Base-by-base conservation (phyloP, 2,888 invertebrate genomes). In the Parnassius smintheus region DNA sequence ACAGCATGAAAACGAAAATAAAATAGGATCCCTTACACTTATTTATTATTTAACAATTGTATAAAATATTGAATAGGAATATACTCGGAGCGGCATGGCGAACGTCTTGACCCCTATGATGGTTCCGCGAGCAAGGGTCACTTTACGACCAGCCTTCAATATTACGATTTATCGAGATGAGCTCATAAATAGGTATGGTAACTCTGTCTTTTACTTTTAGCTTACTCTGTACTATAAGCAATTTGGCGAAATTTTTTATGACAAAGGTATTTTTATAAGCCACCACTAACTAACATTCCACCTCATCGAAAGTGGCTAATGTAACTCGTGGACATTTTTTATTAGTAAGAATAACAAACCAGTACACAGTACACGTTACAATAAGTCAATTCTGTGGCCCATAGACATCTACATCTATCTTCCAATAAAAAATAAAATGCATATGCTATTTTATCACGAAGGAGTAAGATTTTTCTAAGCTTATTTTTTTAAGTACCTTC, bases 1-100 rank as follows among this genome's bases (percentile, higher is more conserved):
- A 2, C 44, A 13, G 54, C 18, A 18, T 10, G 1, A 13, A 73
- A 75, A 79, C 78, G 82, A 80, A 81, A 77, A 81, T 78, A 81
- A 82, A 81, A 80, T 72, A 79, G 69, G 65, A 68, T 70, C 68
- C 66, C 65, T 70, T 68, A 64, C 69, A 65, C 72, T 75, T 71
- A 85, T 86, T 81, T 89, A 90, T 90, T 91, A 91, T 91, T 91
- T 88, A 91, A 87, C 85, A 89, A 89, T 87, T 85, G 89, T 90
- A 91, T 91, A 90, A 86, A 88, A 89, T 90, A 90, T 89, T 86
- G 85, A 89, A 86, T 83, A 80, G 72, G 72, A 74, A 75, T 75
- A 77, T 74, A 72, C 70, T 70, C 68, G 72, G 70, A 69, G 13
- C 49, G 72, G 67, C 68, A 67, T 65, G 66, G 72, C 70, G 73